These are phyloP conservation scores for Antechinus stuartii DNA, from an alignment of 2,113 vertebrate genomes.

Conservation along the genomic window DNA sequence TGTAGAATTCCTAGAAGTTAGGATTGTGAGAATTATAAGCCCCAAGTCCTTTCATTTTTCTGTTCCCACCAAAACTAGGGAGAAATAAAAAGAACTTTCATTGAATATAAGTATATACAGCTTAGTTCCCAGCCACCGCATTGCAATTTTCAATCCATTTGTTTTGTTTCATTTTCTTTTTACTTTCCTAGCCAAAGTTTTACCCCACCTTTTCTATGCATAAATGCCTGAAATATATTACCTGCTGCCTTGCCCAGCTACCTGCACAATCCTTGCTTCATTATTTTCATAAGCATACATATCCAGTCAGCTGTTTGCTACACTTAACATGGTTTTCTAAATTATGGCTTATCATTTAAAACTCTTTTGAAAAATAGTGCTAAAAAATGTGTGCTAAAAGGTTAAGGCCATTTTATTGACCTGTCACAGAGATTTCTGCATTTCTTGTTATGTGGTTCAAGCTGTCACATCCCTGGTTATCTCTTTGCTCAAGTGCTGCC, in stretches of 20 bases:
- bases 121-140: neutral
- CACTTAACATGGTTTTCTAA: neutral
- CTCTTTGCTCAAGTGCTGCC: neutral
- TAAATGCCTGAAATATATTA: constrained; percentile 23
- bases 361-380: neutral
- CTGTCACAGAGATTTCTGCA: constrained; percentile 31
- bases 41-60: neutral
- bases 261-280: neutral
- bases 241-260: neutral
- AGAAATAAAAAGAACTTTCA: neutral
- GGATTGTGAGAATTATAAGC: neutral
- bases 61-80: neutral
- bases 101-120: neutral
- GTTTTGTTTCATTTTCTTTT: neutral
- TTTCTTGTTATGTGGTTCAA: neutral
- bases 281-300: constrained; percentile 6
- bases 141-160: neutral
- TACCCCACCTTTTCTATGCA: neutral
- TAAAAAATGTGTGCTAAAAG: neutral
- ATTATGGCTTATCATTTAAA: neutral
- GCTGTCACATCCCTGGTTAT: neutral
- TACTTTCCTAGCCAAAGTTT: neutral
- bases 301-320: neutral
- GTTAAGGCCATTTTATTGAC: constrained; percentile 41
- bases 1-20: neutral